Base-by-base conservation (phyloP, 2,888 invertebrate species). In the Ligdia adustata region DNA sequence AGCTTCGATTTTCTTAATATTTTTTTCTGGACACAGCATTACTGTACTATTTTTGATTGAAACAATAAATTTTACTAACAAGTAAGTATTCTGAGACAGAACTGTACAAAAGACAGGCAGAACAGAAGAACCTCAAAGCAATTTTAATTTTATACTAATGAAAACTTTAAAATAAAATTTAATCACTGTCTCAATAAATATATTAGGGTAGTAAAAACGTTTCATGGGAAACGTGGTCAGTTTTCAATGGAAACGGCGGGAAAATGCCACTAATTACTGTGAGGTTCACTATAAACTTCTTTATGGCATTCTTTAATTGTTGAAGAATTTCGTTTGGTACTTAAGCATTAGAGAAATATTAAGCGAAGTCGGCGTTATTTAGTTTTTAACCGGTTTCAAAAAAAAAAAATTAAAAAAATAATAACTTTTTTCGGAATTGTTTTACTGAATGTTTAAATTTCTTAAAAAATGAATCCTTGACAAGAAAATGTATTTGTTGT, bases 251-350 rank as follows among this genome's bases (percentile, higher is more conserved):
- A 37, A 31, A 37, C 32, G 1, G 9, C n/a, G n/a, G 35, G 26
- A 42, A 48, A 48, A 47, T 31, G n/a, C n/a, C 39, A 16, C 41
- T 48, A 48, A 48, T 42, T 37, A 32, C 42, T 41, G 28, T n/a
- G 24, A 41, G 31, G 29, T 37, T 32, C 16, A 4, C 29, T 27
- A 24, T 24, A 22, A 46, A 35, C 34, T 40, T 34, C 26, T 32
- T 32, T 3, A 22, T 16, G 27, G 24, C 24, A 41, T 37, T 22
- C 32, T 48, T 37, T 42, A 42, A 42, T 38, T 42, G 20, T 27
- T 9, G 9, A n/a, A n/a, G 22, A 2, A 6, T 22, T 22, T 6
- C 6, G 22, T 22, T n/a, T 22, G 18, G 4, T 18, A 18, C 6
- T 5, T 18, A 18, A 4, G 12, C 26, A 4, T 0, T 31, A 11